Evolutionary conservation across 2,113 vertebrate genomes (phyloP).

Genomic region (Hippocampus barbouri): DNA sequence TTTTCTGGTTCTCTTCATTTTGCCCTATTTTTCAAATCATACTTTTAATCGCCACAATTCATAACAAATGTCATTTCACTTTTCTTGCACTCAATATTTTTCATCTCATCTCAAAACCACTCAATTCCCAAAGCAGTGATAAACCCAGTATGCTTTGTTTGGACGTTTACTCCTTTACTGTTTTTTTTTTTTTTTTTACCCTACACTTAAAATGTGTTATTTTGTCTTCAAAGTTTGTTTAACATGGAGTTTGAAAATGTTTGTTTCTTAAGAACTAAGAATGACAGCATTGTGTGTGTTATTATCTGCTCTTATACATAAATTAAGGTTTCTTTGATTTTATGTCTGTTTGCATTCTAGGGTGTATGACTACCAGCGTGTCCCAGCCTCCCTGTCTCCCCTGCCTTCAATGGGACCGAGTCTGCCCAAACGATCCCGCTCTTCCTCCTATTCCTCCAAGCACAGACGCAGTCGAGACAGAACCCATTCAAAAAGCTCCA

Average conservation of each 20-base stretch:
- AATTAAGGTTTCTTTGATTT: background rate
- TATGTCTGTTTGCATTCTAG: slow-evolving; percentile 39
- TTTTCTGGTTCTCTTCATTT: background rate
- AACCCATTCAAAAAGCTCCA: slow-evolving; percentile 69
- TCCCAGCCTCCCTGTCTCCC: slow-evolving; percentile 69
- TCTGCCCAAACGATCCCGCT: slow-evolving; percentile 69
- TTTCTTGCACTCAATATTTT: too few relatives aligned
- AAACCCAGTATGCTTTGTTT: background rate
- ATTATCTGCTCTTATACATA: background rate
- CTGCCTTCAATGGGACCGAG: slow-evolving; percentile 59
- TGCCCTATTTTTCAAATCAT: background rate
- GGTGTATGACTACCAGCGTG: slow-evolving; percentile 76
- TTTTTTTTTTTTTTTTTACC: background rate
- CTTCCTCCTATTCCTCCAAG: slow-evolving; percentile 66
- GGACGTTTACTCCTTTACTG: background rate
- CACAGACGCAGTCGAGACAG: slow-evolving; percentile 72
- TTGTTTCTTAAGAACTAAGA: too few relatives aligned
- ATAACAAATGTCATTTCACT: background rate
- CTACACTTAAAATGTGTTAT: background rate
- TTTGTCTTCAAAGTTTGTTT: background rate
- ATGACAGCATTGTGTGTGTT: background rate
- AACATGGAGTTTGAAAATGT: background rate
- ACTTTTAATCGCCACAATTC: background rate
- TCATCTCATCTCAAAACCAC: too few relatives aligned
- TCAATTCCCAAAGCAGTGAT: background rate